phyloP scores from a whole-genome alignment of 2,113 vertebrate species.

The Phrynosoma blainvillii region DNA sequence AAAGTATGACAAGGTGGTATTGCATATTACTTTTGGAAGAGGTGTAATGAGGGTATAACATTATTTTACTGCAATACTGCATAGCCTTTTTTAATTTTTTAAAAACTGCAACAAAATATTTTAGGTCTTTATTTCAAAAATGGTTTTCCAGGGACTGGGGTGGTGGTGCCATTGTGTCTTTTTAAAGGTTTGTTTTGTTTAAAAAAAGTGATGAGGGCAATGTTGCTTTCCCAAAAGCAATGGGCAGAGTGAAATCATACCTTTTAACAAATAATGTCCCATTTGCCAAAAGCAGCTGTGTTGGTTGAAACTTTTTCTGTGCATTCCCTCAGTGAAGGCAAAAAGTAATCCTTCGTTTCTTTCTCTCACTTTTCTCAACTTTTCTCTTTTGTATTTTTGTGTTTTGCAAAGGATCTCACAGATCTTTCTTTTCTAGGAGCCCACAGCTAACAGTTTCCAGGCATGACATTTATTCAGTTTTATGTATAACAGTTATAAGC shows the following conservation, averaged over 20 bases:
- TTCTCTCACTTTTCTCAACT: neutral
- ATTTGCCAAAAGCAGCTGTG: neutral
- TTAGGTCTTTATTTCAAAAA: no score
- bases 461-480: slow-evolving; percentile 68
- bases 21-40: no score
- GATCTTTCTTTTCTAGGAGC: slow-evolving; percentile 46
- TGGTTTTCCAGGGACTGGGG: no score
- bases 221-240: neutral
- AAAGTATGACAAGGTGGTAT: no score
- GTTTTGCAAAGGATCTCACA: neutral
- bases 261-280: neutral
- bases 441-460: slow-evolving; percentile 65
- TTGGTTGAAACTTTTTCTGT: neutral
- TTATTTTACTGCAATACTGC: no score
- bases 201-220: no score
- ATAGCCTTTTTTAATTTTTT: no score
- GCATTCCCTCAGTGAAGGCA: neutral
- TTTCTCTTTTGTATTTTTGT: neutral
- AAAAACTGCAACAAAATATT: no score
- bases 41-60: no score
- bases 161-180: no score
- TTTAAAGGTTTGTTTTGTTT: no score
- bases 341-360: neutral
- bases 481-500: slow-evolving; percentile 37
- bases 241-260: neutral